Percentiles rank a stretch among this genome's conserved stretches.
phyloP scores from a whole-genome alignment of 2,888 invertebrate genomes.

The Mythimna albipuncta region DNA sequence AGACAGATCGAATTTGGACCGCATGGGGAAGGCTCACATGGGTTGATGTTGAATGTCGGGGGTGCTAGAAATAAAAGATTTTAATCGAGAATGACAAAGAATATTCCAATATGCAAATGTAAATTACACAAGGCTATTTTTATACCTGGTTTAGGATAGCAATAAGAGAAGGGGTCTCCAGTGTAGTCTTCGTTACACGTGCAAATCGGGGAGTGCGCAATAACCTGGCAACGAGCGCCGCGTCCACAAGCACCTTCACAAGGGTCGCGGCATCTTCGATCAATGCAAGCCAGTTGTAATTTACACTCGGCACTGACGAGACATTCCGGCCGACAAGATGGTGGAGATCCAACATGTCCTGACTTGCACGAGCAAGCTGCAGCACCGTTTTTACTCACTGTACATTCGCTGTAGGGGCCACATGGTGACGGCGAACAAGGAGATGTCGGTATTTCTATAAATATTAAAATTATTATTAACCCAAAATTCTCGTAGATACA shows the following conservation, averaged over 20 bases:
- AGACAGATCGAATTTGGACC: slow-evolving; percentile 92
- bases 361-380: slow-evolving; percentile 93
- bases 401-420: slow-evolving; percentile 93
- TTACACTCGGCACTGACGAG: slow-evolving; percentile 93
- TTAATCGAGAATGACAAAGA: background rate
- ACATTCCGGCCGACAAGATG: slow-evolving; percentile 94
- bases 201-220: slow-evolving; percentile 94
- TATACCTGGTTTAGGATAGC: slow-evolving; percentile 90
- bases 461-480: slow-evolving; percentile 3
- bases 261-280: slow-evolving; percentile 93
- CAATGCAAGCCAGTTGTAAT: slow-evolving; percentile 92
- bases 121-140: slow-evolving; percentile 5
- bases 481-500: background rate
- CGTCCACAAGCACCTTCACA: slow-evolving; percentile 94
- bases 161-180: slow-evolving; percentile 94
- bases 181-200: slow-evolving; percentile 92
- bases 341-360: slow-evolving; percentile 94
- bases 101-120: background rate
- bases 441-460: slow-evolving; percentile 64
- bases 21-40: slow-evolving; percentile 93
- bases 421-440: slow-evolving; percentile 95
- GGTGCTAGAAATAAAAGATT: slow-evolving; percentile 68
- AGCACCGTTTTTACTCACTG: slow-evolving; percentile 86
- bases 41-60: slow-evolving; percentile 80
- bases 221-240: slow-evolving; percentile 93